A percentile compares a stretch with the other conserved stretches of the same genome.
These are phyloP conservation scores for Callimorpha dominula DNA, from an alignment of 2,888 invertebrate genomes.

Conservation along the genomic window DNA sequence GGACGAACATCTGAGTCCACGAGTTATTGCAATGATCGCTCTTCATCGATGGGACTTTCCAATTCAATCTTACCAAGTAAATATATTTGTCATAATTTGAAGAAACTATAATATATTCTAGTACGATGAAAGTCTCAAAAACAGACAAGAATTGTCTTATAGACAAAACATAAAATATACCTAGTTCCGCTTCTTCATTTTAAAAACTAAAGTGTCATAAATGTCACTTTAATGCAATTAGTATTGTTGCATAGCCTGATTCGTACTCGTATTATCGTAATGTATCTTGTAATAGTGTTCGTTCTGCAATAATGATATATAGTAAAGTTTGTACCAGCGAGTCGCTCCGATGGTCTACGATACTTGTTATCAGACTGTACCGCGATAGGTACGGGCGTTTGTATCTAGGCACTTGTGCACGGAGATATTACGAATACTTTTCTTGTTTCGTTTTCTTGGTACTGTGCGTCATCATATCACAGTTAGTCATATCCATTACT, in stretches of 20 bases:
- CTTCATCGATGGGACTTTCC: conserved; percentile 5
- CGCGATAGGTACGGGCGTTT: neutral
- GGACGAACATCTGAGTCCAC: conserved; percentile 11
- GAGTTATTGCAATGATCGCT: conserved; percentile 6
- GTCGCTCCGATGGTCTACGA: conserved; percentile 11
- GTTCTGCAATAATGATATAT: neutral
- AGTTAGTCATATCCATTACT: conserved; percentile 38
- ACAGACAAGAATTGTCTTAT: neutral
- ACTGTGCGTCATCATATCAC: conserved; percentile 46
- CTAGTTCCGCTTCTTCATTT: neutral
- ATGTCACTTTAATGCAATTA: conserved; percentile 22
- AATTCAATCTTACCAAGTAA: conserved; percentile 16
- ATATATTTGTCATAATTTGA: conserved; percentile 13
- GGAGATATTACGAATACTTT: conserved; percentile 30
- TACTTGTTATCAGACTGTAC: conserved; percentile 14
- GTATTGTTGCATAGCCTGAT: neutral
- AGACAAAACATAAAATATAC: neutral
- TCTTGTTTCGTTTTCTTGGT: conserved; percentile 36
- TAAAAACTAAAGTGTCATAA: conserved; percentile 20
- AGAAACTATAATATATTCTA: neutral
- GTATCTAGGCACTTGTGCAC: conserved; percentile 25
- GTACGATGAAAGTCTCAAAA: neutral
- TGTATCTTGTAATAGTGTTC: neutral
- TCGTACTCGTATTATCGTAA: neutral
- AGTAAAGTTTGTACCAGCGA: neutral